phyloP scores from a whole-genome alignment of 2,113 vertebrate genomes.

The Spilogale gracilis region DNA sequence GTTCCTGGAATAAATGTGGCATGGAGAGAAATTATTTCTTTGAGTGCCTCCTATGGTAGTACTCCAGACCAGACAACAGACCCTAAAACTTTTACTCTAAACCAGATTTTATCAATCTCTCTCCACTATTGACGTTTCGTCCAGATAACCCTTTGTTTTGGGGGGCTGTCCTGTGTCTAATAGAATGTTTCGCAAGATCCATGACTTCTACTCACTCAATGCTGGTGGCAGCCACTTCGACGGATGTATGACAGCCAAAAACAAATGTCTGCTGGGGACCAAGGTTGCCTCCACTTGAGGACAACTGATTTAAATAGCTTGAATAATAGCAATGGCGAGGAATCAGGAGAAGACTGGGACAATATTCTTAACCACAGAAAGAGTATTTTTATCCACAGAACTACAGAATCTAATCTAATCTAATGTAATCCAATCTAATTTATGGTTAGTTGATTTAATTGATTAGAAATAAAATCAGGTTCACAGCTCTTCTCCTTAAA shows the following conservation, averaged over 20 bases:
- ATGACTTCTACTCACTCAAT: neutral
- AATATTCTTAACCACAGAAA: neutral
- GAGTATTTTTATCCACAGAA: neutral
- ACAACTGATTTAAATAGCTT: neutral
- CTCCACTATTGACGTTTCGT: neutral
- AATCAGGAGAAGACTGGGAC: neutral
- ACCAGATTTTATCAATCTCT: neutral
- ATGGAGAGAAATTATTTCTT: neutral
- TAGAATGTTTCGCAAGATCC: neutral
- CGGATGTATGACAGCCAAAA: neutral
- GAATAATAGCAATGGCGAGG: neutral
- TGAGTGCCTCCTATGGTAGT: neutral
- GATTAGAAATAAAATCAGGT: neutral
- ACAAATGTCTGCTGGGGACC: neutral
- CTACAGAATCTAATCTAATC: too few species aligned
- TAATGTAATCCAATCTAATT: neutral
- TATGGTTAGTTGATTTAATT: neutral
- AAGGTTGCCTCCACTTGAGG: neutral
- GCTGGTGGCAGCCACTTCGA: neutral
- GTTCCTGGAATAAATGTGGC: neutral
- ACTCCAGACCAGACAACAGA: neutral
- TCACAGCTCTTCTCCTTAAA: neutral
- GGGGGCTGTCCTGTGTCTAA: neutral
- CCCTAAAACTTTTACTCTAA: neutral
- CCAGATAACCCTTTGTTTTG: neutral